Evolutionary conservation across 2,113 vertebrate genomes (phyloP).

Genomic region (Apistogramma diplotaenia): DNA sequence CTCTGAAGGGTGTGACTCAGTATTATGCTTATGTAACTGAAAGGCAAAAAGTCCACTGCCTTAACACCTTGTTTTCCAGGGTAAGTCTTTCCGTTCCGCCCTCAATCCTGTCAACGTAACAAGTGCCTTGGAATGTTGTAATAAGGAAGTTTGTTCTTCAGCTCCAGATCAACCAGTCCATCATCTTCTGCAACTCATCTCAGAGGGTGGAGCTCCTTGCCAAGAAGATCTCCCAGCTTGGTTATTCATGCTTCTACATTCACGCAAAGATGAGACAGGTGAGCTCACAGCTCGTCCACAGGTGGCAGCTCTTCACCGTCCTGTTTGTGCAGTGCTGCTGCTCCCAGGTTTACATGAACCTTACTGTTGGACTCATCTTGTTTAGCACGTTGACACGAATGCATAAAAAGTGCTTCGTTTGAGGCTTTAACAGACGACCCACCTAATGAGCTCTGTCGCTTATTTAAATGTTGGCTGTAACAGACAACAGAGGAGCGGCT

Average conservation of each 20-base stretch:
- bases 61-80: slow-evolving; percentile 98
- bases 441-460: too few species aligned
- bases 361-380: too few species aligned
- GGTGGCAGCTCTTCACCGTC: background rate
- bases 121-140: too few species aligned
- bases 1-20: slow-evolving; percentile 98
- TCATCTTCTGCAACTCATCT: slow-evolving; percentile 99
- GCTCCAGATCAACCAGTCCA: slow-evolving; percentile 99
- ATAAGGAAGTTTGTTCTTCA: too few species aligned
- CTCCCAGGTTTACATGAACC: too few species aligned
- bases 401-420: too few species aligned
- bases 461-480: too few species aligned
- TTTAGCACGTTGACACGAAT: too few species aligned
- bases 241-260: slow-evolving; percentile 99
- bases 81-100: slow-evolving; percentile 71
- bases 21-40: slow-evolving; percentile 99
- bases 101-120: too few species aligned
- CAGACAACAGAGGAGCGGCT: too few species aligned
- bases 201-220: slow-evolving; percentile 97
- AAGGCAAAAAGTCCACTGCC: slow-evolving; percentile 99
- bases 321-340: background rate
- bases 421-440: too few species aligned
- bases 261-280: slow-evolving; percentile 99
- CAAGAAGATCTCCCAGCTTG: slow-evolving; percentile 99
- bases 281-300: slow-evolving; percentile 35